Conservation (phyloP, 37 sponge, comb jelly and placozoan species). For the Aplysina aerophoba region DNA sequence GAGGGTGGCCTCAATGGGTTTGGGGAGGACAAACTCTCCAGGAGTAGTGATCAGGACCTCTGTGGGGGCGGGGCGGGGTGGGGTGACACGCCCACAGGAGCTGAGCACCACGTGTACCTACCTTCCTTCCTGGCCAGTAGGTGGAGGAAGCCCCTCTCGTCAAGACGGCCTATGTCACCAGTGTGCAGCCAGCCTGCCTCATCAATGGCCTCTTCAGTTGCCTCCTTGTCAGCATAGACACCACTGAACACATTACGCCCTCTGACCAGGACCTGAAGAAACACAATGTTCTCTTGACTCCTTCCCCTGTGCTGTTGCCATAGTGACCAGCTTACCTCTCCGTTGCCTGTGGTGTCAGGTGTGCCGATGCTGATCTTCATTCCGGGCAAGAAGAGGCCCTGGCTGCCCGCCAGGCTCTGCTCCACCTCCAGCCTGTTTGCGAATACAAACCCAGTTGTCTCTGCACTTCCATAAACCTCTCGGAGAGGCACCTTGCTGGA, state of each 20-base stretch:
- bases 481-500: background rate
- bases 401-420: slow-evolving; percentile 53
- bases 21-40: slow-evolving; percentile 91
- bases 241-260: slow-evolving; percentile 94
- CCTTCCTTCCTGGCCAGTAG: slow-evolving; percentile 41
- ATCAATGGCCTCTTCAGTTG: slow-evolving; percentile 82
- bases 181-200: slow-evolving; percentile 90
- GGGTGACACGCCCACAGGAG: too few relatives aligned
- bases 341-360: slow-evolving; percentile 80
- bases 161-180: slow-evolving; percentile 83
- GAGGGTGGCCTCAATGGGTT: slow-evolving; percentile 73
- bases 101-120: background rate
- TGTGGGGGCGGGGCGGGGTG: background rate
- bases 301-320: too few relatives aligned
- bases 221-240: slow-evolving; percentile 71
- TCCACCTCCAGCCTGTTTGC: slow-evolving; percentile 13
- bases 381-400: slow-evolving; percentile 59
- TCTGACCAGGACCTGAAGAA: slow-evolving; percentile 61
- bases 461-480: slow-evolving; percentile 54
- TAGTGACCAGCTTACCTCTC: slow-evolving; percentile 63
- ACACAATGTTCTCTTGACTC: background rate
- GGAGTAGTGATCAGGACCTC: slow-evolving; percentile 91
- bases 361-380: slow-evolving; percentile 54
- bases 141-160: slow-evolving; percentile 47
- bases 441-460: slow-evolving; percentile 62